Percentiles rank a stretch among this genome's conserved stretches.
These are phyloP conservation scores for Eurystomus gularis DNA, from an alignment of 2,113 vertebrate genomes.

Conservation along the genomic window DNA sequence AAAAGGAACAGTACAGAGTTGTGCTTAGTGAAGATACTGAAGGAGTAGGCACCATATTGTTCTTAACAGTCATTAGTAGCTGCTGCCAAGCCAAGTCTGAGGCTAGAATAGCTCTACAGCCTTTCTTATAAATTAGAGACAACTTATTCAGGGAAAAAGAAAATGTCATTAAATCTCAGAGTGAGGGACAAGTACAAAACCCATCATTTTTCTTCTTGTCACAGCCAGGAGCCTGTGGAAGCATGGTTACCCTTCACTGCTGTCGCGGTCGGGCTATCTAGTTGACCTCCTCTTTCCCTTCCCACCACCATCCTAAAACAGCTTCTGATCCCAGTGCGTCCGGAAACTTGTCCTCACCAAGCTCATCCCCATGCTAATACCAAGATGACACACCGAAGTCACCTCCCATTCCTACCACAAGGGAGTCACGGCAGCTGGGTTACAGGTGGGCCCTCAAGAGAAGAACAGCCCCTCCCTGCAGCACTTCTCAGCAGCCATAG, in stretches of 20 bases:
- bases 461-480: not conserved
- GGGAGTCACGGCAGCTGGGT: not conserved
- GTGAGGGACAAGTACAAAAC: rapidly evolving
- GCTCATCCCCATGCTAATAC: rapidly evolving
- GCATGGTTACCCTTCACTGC: not conserved
- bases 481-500: not conserved
- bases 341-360: not conserved
- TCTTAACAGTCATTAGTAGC: not conserved
- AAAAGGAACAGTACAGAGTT: not conserved
- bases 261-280: too few relatives aligned
- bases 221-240: not conserved
- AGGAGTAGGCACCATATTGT: not conserved
- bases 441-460: not conserved
- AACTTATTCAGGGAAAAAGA: not conserved
- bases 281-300: not conserved
- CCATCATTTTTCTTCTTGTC: not conserved
- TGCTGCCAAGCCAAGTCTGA: not conserved
- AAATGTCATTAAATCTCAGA: not conserved
- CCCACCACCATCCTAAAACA: not conserved
- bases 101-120: not conserved
- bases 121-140: not conserved
- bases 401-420: not conserved
- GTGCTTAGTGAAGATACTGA: not conserved
- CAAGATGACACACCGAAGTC: rapidly evolving
- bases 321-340: not conserved